A percentile compares a stretch with the other conserved stretches of the same genome.
phyloP scores from a whole-genome alignment of 1,140 invertebrate species.

The Calephelis virginiensis region DNA sequence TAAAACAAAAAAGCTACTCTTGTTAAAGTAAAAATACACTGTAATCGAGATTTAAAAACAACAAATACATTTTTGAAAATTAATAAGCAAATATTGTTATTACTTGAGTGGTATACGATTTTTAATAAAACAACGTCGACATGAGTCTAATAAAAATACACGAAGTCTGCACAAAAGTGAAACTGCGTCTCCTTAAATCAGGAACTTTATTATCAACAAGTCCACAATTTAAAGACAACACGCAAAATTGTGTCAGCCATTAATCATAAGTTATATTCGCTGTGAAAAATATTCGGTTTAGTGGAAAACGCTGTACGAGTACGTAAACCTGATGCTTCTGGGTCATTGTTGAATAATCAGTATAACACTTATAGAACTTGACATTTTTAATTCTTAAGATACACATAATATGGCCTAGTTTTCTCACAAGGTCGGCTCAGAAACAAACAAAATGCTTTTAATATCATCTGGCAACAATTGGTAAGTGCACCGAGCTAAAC shows the following conservation, averaged over 20 bases:
- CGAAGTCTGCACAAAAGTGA: slow-evolving; percentile 3
- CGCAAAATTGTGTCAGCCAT: slow-evolving; percentile 10
- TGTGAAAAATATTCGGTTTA: not conserved
- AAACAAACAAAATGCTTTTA: too few relatives aligned
- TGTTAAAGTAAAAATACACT: too few relatives aligned
- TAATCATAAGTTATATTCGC: slow-evolving; percentile 10
- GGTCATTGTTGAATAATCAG: slow-evolving; percentile 3
- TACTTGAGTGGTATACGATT: slow-evolving; percentile 1
- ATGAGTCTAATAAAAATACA: not conserved
- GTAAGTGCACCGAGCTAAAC: too few relatives aligned
- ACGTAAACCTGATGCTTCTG: slow-evolving; percentile 2
- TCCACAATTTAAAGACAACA: slow-evolving; percentile 15
- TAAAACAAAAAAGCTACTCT: too few relatives aligned
- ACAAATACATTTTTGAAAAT: too few relatives aligned
- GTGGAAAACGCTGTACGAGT: not conserved
- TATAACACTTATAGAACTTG: not conserved
- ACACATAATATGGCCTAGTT: not conserved
- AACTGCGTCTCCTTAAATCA: slow-evolving; percentile 9
- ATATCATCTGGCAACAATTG: too few relatives aligned
- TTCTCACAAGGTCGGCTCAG: not conserved
- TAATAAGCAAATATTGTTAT: too few relatives aligned
- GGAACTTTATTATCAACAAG: slow-evolving; percentile 15
- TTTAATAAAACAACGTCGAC: not conserved
- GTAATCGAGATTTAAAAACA: too few relatives aligned
- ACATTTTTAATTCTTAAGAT: not conserved